A percentile compares a stretch with the other conserved stretches of the same genome.
Conservation (phyloP, 92 coral and sea anemone genomes). For the Zoanthus gigantus region DNA sequence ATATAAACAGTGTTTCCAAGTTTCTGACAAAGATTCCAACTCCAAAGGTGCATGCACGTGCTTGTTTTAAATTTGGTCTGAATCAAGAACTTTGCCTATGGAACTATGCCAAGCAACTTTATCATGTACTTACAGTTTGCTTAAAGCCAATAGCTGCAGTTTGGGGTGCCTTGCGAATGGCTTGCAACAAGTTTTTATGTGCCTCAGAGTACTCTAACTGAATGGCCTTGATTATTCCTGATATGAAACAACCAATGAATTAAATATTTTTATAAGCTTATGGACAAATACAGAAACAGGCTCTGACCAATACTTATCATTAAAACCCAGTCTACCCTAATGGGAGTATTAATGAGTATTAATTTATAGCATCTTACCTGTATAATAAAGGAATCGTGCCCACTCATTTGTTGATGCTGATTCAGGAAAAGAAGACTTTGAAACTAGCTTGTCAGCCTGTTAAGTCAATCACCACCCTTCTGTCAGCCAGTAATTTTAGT, state of each 20-base stretch:
- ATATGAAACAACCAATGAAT: neutral
- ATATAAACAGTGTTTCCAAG: no score
- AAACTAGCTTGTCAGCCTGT: slow-evolving; percentile 96
- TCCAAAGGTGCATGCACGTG: no score
- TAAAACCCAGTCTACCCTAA: no score
- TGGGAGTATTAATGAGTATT: no score
- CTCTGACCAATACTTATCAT: no score
- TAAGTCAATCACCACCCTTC: neutral
- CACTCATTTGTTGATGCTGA: slow-evolving; percentile 95
- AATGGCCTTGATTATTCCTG: slow-evolving; percentile 97
- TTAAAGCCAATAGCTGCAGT: slow-evolving; percentile 94
- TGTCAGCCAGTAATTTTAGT: neutral
- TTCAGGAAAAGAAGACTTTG: slow-evolving; percentile 95
- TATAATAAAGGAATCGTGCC: slow-evolving; percentile 95
- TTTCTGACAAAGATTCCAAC: no score
- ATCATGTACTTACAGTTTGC: slow-evolving; percentile 85
- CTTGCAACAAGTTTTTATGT: slow-evolving; percentile 95
- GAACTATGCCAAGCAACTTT: neutral
- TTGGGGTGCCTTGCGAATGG: slow-evolving; percentile 98
- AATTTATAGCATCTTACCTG: slow-evolving; percentile 58
- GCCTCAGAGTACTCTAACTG: slow-evolving; percentile 98
- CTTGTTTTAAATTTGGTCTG: no score
- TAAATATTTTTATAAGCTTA: no score
- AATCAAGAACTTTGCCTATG: no score
- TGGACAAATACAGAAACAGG: no score